A percentile compares a stretch with the other conserved stretches of the same genome.
These are phyloP conservation scores for Chaunax sp. DNA, from an alignment of 2,797 vertebrate genomes.

Conservation along the genomic window DNA sequence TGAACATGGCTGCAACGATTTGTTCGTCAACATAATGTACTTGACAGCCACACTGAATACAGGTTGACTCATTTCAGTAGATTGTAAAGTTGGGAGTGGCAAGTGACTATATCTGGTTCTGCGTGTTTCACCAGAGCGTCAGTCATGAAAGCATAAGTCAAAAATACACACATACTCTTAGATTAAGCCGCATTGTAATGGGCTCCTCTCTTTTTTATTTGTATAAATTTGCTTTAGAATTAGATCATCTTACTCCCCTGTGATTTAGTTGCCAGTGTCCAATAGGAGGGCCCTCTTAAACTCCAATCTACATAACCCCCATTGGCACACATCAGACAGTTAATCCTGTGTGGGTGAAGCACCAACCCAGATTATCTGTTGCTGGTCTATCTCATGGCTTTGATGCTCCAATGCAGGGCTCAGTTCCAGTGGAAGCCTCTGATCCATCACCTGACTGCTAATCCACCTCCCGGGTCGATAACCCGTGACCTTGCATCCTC, in stretches of 20 bases:
- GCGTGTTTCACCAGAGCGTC: slow-evolving; percentile 45
- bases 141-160: slow-evolving; percentile 2
- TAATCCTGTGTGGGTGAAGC: slow-evolving; percentile 76
- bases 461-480: slow-evolving; percentile 58
- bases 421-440: slow-evolving; percentile 73
- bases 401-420: slow-evolving; percentile 84
- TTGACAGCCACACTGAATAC: not conserved
- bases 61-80: slow-evolving; percentile 4
- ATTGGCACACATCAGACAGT: slow-evolving; percentile 46
- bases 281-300: slow-evolving; percentile 34
- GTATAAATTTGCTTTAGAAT: slow-evolving; percentile 29
- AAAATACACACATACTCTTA: not conserved
- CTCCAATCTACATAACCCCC: slow-evolving; percentile 23
- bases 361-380: slow-evolving; percentile 76
- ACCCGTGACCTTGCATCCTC: slow-evolving; percentile 76
- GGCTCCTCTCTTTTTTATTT: slow-evolving; percentile 19
- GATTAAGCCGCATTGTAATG: slow-evolving; percentile 1
- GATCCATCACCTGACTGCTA: slow-evolving; percentile 69
- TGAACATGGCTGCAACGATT: not conserved
- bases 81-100: slow-evolving; percentile 48
- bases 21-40: slow-evolving; percentile 14
- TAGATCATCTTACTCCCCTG: slow-evolving; percentile 25
- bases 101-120: slow-evolving; percentile 34
- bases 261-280: slow-evolving; percentile 31
- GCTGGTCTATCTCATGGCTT: slow-evolving; percentile 64